phyloP scores from a whole-genome alignment of 1,140 invertebrate genomes.

The Drosophila repletoides region DNA sequence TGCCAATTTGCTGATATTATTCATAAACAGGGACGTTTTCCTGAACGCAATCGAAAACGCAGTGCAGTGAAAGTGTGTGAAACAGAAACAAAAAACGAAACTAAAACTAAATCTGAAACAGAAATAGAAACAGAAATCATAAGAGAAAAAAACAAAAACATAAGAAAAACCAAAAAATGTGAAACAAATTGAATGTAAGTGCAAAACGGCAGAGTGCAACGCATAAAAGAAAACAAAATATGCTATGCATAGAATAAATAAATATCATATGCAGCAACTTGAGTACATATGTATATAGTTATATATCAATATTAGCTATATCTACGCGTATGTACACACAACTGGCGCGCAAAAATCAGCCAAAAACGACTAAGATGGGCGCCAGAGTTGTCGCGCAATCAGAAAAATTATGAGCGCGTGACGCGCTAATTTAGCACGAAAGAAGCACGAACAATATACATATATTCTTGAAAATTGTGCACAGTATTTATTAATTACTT shows the following conservation, averaged over 20 bases:
- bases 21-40: constrained; percentile 37
- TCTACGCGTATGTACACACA: constrained; percentile 35
- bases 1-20: constrained; percentile 43
- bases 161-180: constrained; percentile 36
- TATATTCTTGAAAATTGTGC: too few relatives aligned
- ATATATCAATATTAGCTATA: constrained; percentile 36
- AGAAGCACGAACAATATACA: background rate
- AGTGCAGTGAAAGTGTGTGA: constrained; percentile 49
- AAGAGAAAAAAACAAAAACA: constrained; percentile 34
- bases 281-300: constrained; percentile 5
- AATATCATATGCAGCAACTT: background rate
- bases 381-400: constrained; percentile 63
- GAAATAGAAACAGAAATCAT: constrained; percentile 31
- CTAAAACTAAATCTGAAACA: constrained; percentile 22
- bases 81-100: constrained; percentile 31
- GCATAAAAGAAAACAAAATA: background rate
- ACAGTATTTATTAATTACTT: too few relatives aligned
- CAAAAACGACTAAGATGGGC: constrained; percentile 76
- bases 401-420: constrained; percentile 21
- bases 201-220: constrained; percentile 1
- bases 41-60: constrained; percentile 26
- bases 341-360: constrained; percentile 64
- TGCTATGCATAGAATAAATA: background rate
- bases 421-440: constrained; percentile 4
- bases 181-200: constrained; percentile 42